Evolutionary conservation across 2,888 invertebrate species (phyloP).

Genomic region (Apamea sordens): DNA sequence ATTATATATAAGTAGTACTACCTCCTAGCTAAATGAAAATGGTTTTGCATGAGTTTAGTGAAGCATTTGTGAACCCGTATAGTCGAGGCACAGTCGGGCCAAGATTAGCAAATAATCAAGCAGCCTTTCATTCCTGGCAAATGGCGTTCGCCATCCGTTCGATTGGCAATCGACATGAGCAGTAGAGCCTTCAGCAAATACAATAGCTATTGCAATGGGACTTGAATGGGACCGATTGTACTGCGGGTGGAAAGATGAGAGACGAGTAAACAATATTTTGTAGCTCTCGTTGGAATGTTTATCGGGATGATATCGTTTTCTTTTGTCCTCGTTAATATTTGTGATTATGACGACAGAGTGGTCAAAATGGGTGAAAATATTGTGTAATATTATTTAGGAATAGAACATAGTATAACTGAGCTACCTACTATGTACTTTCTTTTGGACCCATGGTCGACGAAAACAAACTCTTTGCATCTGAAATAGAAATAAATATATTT

Average conservation of each 20-base stretch:
- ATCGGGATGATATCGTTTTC: constrained; percentile 60
- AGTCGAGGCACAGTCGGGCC: constrained; percentile 57
- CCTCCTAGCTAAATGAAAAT: constrained; percentile 53
- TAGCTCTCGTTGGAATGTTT: constrained; percentile 68
- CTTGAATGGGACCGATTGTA: constrained; percentile 80
- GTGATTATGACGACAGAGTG: not conserved
- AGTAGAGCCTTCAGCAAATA: constrained; percentile 87
- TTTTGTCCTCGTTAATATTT: constrained; percentile 41
- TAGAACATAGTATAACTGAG: not conserved
- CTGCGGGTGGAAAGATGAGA: constrained; percentile 80
- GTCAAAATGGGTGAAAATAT: not conserved
- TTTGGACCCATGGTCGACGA: not conserved
- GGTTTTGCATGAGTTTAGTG: constrained; percentile 56
- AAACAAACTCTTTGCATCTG: too few relatives aligned
- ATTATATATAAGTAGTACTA: constrained; percentile 66
- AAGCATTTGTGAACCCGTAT: constrained; percentile 67
- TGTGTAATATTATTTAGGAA: not conserved
- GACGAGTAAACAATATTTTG: constrained; percentile 83
- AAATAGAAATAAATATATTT: not conserved
- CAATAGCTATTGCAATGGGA: constrained; percentile 84
- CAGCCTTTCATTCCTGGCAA: constrained; percentile 79
- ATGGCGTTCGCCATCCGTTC: constrained; percentile 79
- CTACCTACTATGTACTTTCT: not conserved
- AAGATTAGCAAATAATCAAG: constrained; percentile 82
- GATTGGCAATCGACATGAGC: constrained; percentile 87